These are phyloP conservation scores for Acrocyrtus sp. DNA, from an alignment of 2,888 invertebrate species.

Conservation along the genomic window DNA sequence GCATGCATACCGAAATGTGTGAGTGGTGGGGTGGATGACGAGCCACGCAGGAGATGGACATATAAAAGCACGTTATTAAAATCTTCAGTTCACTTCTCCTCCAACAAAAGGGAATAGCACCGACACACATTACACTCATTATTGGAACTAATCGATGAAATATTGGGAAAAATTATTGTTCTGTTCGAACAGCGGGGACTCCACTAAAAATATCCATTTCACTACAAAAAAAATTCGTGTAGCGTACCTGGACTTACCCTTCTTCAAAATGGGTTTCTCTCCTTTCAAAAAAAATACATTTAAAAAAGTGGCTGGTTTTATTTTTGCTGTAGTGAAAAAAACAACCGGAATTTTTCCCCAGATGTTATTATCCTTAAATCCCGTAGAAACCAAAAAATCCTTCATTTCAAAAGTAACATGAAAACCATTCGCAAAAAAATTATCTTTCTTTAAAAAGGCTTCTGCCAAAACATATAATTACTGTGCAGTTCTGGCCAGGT, in stretches of 20 bases:
- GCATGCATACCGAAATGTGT: constrained; percentile 1
- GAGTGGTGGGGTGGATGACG: background rate
- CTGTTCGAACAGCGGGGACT: constrained; percentile 61
- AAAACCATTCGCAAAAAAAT: background rate
- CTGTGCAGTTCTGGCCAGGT: background rate
- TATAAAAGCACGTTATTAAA: background rate
- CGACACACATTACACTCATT: constrained; percentile 44
- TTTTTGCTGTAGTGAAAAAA: no score
- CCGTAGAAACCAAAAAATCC: no score
- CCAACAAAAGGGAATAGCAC: background rate
- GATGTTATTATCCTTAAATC: no score
- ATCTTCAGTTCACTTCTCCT: background rate
- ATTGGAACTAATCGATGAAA: constrained; percentile 64
- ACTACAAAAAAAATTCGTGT: no score
- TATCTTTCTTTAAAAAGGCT: background rate
- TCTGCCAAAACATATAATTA: background rate
- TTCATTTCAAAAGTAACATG: no score
- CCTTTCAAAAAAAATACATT: no score
- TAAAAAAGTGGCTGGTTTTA: no score
- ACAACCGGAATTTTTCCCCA: no score
- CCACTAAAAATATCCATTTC: no score
- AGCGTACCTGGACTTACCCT: no score
- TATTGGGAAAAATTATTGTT: constrained; percentile 63
- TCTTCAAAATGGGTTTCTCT: no score
- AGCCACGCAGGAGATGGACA: background rate